Conservation (phyloP, 1,140 invertebrate species). For the Euschistus heros region DNA sequence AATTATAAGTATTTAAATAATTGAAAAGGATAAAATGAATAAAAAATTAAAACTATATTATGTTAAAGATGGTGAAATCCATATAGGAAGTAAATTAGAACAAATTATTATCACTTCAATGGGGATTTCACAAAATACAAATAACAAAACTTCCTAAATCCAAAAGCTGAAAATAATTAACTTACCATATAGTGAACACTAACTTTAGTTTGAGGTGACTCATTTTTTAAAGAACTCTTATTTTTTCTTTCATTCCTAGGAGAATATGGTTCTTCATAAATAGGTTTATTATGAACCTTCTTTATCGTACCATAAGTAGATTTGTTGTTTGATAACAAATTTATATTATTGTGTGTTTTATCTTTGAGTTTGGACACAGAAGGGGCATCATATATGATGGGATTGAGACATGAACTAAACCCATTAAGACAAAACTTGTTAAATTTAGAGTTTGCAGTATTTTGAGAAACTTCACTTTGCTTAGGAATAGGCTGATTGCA, state of each 20-base stretch:
- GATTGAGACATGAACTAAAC: neutral
- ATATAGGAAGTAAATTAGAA: too few relatives aligned
- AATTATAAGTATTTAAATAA: too few relatives aligned
- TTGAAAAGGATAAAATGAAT: too few relatives aligned
- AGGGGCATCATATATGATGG: constrained; percentile 20
- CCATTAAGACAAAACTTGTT: constrained; percentile 17
- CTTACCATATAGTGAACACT: constrained; percentile 10
- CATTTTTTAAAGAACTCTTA: neutral
- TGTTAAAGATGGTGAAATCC: too few relatives aligned
- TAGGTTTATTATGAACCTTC: neutral
- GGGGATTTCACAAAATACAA: too few relatives aligned
- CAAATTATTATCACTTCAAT: too few relatives aligned
- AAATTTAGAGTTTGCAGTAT: too few relatives aligned
- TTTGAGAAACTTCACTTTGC: too few relatives aligned
- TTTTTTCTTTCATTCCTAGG: constrained; percentile 1
- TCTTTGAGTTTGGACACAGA: constrained; percentile 8
- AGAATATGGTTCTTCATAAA: constrained; percentile 13
- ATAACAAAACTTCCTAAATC: too few relatives aligned
- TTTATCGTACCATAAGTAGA: neutral
- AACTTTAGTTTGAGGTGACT: neutral
- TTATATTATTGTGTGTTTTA: neutral
- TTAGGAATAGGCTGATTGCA: too few relatives aligned
- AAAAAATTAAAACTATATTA: too few relatives aligned
- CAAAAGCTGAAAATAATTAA: neutral
- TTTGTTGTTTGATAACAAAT: neutral